Evolutionary conservation across 2,888 invertebrate genomes (phyloP).

Genomic region (Latheticus oryzae): DNA sequence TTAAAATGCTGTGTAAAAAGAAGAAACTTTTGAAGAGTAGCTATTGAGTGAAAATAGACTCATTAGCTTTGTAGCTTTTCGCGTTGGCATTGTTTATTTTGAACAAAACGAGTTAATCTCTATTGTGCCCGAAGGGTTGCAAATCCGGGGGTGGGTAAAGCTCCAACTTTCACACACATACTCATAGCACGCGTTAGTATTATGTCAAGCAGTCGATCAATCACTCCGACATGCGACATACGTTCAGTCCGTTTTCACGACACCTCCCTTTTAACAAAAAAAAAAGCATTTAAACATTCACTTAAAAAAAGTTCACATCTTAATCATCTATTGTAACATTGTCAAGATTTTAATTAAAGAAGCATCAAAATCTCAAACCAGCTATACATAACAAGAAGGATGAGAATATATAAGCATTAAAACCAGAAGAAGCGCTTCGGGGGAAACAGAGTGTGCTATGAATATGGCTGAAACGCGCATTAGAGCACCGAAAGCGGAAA

Average conservation of each 20-base stretch:
- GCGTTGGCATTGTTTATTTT: slow-evolving; percentile 24
- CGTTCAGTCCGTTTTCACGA: slow-evolving; percentile 44
- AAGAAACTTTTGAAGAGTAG: not conserved
- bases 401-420: slow-evolving; percentile 45
- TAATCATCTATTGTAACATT: slow-evolving; percentile 16
- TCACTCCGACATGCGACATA: slow-evolving; percentile 54
- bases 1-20: not conserved
- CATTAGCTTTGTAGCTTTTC: slow-evolving; percentile 28
- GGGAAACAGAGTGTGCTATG: slow-evolving; percentile 56
- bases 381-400: slow-evolving; percentile 11
- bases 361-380: slow-evolving; percentile 19
- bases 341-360: slow-evolving; percentile 27
- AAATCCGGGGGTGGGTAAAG: slow-evolving; percentile 31
- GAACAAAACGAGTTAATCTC: slow-evolving; percentile 42
- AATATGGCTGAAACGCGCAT: slow-evolving; percentile 61
- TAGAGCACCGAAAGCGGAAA: slow-evolving; percentile 65
- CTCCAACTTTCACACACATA: slow-evolving; percentile 44
- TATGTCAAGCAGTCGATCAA: slow-evolving; percentile 55
- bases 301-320: slow-evolving; percentile 10
- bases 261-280: slow-evolving; percentile 32
- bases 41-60: slow-evolving; percentile 10
- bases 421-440: slow-evolving; percentile 56
- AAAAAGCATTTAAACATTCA: slow-evolving; percentile 20
- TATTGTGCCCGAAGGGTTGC: slow-evolving; percentile 39
- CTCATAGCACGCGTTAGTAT: slow-evolving; percentile 49